A percentile compares a stretch with the other conserved stretches of the same genome.
These are phyloP conservation scores for Lathronympha strigana DNA, from an alignment of 2,888 invertebrate species.

Conservation along the genomic window DNA sequence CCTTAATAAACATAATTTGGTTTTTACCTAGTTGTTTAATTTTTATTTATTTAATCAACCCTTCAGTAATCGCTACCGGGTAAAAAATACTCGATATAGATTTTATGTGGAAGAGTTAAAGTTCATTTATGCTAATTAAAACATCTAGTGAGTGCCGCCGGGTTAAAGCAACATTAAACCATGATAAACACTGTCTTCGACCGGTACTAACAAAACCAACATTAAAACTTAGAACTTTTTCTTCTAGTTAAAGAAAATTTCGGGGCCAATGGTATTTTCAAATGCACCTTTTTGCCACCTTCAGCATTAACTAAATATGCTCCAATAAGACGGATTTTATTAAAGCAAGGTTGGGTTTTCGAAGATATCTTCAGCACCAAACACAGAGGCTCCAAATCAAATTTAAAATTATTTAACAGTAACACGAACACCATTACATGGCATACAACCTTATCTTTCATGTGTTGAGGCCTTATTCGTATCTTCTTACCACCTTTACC, in stretches of 20 bases:
- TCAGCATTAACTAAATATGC: slow-evolving; percentile 57
- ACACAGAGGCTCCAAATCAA: slow-evolving; percentile 62
- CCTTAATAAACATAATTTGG: too few species aligned
- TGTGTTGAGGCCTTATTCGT: slow-evolving; percentile 59
- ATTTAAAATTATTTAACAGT: slow-evolving; percentile 67
- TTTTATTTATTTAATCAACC: too few species aligned
- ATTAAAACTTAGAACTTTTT: slow-evolving; percentile 43
- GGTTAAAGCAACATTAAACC: too few species aligned
- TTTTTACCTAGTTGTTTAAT: too few species aligned
- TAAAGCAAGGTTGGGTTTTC: background rate
- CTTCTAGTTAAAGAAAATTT: slow-evolving; percentile 53
- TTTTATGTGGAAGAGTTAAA: too few species aligned
- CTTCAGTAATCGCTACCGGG: too few species aligned
- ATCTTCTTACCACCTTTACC: slow-evolving; percentile 49
- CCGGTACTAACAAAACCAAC: background rate
- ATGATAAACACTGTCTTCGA: too few species aligned
- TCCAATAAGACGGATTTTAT: slow-evolving; percentile 62
- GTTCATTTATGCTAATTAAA: too few species aligned
- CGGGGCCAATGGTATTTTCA: slow-evolving; percentile 63
- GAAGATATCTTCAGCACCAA: slow-evolving; percentile 55
- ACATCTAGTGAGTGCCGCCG: too few species aligned
- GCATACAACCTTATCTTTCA: slow-evolving; percentile 70
- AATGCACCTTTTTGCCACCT: slow-evolving; percentile 60
- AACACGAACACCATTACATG: slow-evolving; percentile 68
- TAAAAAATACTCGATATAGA: too few species aligned